Conservation (phyloP, 1,140 invertebrate species). For the Globodera rostochiensis region DNA sequence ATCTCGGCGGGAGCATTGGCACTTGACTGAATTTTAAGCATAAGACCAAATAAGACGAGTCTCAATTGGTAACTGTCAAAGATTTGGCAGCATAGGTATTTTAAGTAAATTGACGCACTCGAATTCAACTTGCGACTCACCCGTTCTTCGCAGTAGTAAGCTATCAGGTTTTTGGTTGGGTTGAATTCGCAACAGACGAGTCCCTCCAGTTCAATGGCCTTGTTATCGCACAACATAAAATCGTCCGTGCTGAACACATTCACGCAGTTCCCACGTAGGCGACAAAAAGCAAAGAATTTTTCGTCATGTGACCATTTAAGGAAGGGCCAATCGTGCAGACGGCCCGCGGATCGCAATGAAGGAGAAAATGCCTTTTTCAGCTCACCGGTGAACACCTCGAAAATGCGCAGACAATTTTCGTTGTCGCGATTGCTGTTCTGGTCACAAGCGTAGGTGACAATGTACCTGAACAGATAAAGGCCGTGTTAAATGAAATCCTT, state of each 20-base stretch:
- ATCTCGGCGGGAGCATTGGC: constrained; percentile 59
- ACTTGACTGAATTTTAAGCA: constrained; percentile 30
- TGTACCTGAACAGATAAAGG: constrained; percentile 44
- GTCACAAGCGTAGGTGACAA: constrained; percentile 60
- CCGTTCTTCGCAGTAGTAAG: constrained; percentile 96
- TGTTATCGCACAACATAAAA: constrained; percentile 53
- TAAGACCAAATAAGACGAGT: neutral
- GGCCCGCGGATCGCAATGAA: constrained; percentile 35
- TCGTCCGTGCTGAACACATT: constrained; percentile 80
- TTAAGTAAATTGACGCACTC: neutral
- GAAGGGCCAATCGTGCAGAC: constrained; percentile 52
- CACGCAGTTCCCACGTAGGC: constrained; percentile 72
- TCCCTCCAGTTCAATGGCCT: constrained; percentile 51
- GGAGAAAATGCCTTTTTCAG: constrained; percentile 59
- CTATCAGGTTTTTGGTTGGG: constrained; percentile 90
- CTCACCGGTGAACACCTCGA: constrained; percentile 65
- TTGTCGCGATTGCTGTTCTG: constrained; percentile 34
- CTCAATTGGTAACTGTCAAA: neutral
- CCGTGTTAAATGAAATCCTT: constrained; percentile 10
- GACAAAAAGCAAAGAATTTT: constrained; percentile 78
- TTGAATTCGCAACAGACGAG: constrained; percentile 91
- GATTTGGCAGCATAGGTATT: constrained; percentile 3
- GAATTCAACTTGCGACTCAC: constrained; percentile 68
- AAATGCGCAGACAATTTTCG: constrained; percentile 58
- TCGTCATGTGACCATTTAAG: constrained; percentile 89